phyloP scores from a whole-genome alignment of 2,888 invertebrate genomes.

The Pammene aurita region DNA sequence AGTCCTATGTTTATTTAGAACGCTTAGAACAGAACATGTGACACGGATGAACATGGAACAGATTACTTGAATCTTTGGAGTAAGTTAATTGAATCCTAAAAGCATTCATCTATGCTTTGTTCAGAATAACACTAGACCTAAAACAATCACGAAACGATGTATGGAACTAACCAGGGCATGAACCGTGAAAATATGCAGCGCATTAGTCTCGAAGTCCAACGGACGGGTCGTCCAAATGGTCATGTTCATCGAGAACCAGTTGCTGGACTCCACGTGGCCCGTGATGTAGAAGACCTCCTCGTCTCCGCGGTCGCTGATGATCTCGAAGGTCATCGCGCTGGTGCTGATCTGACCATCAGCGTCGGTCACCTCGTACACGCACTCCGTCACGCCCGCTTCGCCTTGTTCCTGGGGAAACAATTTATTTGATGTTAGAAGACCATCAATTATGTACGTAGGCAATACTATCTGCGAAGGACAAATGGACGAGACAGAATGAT shows the following conservation, averaged over 20 bases:
- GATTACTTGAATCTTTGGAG: too few relatives aligned
- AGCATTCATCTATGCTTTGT: too few relatives aligned
- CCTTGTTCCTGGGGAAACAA: constrained; percentile 66
- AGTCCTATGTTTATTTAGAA: too few relatives aligned
- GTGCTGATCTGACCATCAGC: constrained; percentile 75
- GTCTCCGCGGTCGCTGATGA: constrained; percentile 68
- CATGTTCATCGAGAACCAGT: constrained; percentile 67
- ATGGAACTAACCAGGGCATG: constrained; percentile 76
- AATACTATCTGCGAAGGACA: too few relatives aligned
- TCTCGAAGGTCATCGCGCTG: constrained; percentile 66
- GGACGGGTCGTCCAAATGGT: constrained; percentile 58
- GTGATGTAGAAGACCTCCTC: constrained; percentile 66
- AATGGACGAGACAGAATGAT: too few relatives aligned
- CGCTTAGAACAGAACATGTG: too few relatives aligned
- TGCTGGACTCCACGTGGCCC: constrained; percentile 52
- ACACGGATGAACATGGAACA: too few relatives aligned
- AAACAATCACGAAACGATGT: background rate
- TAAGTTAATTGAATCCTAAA: too few relatives aligned
- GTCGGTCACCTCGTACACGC: constrained; percentile 70
- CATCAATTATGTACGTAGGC: too few relatives aligned
- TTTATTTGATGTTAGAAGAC: background rate
- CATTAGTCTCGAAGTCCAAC: constrained; percentile 74
- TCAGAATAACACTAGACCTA: too few relatives aligned
- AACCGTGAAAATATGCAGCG: constrained; percentile 81
- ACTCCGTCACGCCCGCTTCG: constrained; percentile 62